A percentile compares a stretch with the other conserved stretches of the same genome.
Conservation (phyloP, 2,888 invertebrate species). For the Nomada hirtipes region DNA sequence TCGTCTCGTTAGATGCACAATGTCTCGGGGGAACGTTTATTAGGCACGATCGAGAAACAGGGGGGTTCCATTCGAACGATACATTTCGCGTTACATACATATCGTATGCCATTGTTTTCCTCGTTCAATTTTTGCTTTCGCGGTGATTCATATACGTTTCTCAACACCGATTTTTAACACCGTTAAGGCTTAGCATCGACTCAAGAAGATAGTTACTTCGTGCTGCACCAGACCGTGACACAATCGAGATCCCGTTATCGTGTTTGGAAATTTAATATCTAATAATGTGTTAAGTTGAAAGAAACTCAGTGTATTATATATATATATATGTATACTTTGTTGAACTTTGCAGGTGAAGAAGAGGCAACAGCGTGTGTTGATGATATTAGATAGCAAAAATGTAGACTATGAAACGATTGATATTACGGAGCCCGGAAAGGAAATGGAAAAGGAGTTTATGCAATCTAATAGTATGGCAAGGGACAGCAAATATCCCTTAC, state of each 20-base stretch:
- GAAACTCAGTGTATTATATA: too few species aligned
- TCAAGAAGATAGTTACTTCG: constrained; percentile 3
- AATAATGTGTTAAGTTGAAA: not conserved
- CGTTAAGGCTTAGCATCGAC: not conserved
- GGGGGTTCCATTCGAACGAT: not conserved
- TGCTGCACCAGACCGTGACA: constrained; percentile 16
- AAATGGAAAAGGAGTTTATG: constrained; percentile 96
- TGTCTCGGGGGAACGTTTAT: constrained; percentile 15
- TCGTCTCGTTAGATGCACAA: not conserved
- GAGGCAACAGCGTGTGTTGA: constrained; percentile 95
- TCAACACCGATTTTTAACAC: not conserved
- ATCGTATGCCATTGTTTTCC: too few species aligned
- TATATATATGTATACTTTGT: not conserved
- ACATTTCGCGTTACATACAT: not conserved
- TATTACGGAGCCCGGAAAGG: constrained; percentile 96
- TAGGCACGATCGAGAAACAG: not conserved
- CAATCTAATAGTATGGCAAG: constrained; percentile 92
- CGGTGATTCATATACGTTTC: not conserved
- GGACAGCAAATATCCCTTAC: constrained; percentile 92
- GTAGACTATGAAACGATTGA: constrained; percentile 96
- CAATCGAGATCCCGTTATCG: not conserved
- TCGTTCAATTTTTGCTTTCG: not conserved
- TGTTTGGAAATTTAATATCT: constrained; percentile 5
- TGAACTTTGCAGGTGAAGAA: constrained; percentile 92
- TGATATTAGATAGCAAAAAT: constrained; percentile 96